Evolutionary conservation across 1,140 invertebrate genomes (phyloP).

Genomic region (Scaptomyza pallida): DNA sequence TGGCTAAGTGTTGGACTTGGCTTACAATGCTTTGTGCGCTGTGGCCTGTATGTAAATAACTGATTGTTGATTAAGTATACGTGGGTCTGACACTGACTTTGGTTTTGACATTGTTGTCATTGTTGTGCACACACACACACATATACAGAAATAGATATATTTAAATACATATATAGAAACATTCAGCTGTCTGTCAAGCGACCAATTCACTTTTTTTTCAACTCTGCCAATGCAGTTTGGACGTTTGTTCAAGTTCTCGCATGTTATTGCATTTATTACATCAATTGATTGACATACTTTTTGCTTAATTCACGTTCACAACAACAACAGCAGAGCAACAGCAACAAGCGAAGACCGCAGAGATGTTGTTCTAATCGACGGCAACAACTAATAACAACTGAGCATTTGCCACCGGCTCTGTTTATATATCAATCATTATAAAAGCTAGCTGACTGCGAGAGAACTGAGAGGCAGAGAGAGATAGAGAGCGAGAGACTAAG

Average conservation of each 20-base stretch:
- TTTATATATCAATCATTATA: conserved; percentile 28
- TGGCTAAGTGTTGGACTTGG: conserved; percentile 7
- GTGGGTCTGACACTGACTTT: conserved; percentile 38
- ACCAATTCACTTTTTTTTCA: conserved; percentile 41
- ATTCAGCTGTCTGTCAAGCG: conserved; percentile 9
- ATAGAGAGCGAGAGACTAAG: neutral
- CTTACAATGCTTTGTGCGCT: conserved; percentile 1
- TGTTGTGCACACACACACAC: too few relatives aligned
- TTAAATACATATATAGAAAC: neutral
- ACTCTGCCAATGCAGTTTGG: neutral
- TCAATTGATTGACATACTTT: conserved; percentile 50
- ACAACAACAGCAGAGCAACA: conserved; percentile 2
- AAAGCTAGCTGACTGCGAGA: too few relatives aligned
- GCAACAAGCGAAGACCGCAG: neutral
- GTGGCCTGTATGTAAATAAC: conserved; percentile 2
- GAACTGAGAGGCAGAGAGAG: neutral
- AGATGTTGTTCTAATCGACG: conserved; percentile 21
- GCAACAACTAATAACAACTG: conserved; percentile 38
- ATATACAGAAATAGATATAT: neutral
- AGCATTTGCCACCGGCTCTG: conserved; percentile 31
- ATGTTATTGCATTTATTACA: conserved; percentile 22
- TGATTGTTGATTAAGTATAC: conserved; percentile 16
- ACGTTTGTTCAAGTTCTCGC: neutral
- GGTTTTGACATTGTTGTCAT: conserved; percentile 14
- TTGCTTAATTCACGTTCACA: conserved; percentile 22